Evolutionary conservation across 2,113 vertebrate genomes (phyloP).

Genomic region (Malaclemys terrapin): DNA sequence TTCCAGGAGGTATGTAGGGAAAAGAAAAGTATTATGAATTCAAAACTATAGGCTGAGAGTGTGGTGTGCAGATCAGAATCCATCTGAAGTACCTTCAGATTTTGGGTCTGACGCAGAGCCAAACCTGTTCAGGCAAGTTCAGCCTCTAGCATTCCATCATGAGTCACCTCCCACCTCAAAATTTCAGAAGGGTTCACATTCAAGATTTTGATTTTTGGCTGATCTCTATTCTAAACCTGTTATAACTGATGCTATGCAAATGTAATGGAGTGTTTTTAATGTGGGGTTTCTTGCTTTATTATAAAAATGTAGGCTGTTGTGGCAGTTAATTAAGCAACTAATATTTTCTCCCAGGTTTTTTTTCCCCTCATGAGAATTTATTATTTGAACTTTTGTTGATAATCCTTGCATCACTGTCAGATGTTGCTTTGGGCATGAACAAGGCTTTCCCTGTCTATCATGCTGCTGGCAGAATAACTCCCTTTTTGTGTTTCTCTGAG

Average conservation of each 20-base stretch:
- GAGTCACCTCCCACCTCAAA: not conserved
- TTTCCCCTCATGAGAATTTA: not conserved
- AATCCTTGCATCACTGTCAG: conserved; percentile 13
- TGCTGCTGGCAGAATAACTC: not conserved
- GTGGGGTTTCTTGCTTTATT: not conserved
- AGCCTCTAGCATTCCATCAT: not conserved
- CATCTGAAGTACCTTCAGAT: not conserved
- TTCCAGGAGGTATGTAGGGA: not conserved
- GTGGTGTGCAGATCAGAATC: not conserved
- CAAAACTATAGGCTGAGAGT: not conserved
- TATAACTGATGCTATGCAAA: not conserved
- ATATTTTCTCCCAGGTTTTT: not conserved
- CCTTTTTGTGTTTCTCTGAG: conserved; percentile 10
- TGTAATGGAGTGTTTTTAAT: not conserved
- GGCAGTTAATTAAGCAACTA: not conserved
- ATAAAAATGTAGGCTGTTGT: not conserved
- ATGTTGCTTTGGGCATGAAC: conserved; percentile 21
- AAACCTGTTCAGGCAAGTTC: not conserved
- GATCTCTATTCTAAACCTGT: not conserved
- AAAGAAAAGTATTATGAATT: not conserved
- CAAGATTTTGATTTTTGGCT: not conserved
- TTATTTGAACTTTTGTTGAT: conserved; percentile 10
- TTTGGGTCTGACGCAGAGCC: not conserved
- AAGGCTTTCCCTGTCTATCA: not conserved
- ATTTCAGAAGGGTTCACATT: not conserved